Conservation (phyloP, 2,113 vertebrate genomes). For the Phylloscopus whistleri region DNA sequence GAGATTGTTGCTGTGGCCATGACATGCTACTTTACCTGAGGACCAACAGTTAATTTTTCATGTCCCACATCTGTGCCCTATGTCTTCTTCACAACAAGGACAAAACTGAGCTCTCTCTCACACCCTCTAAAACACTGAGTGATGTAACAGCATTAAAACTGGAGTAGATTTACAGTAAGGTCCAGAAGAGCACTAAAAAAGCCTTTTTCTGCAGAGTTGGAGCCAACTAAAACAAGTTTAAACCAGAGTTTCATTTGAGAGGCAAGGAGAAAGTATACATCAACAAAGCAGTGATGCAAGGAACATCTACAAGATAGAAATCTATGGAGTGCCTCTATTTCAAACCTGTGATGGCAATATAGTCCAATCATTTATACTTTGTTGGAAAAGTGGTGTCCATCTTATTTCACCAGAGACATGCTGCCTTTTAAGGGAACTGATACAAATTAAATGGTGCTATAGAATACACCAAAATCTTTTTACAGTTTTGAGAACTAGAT, state of each 20-base stretch:
- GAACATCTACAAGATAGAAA: slow-evolving; percentile 45
- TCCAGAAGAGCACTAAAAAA: neutral
- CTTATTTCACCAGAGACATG: neutral
- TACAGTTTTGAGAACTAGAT: neutral
- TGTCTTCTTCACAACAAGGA: neutral
- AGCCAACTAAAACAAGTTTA: neutral
- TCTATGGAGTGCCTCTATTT: neutral
- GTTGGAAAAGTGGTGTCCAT: neutral
- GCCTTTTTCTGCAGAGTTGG: neutral
- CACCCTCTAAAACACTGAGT: neutral
- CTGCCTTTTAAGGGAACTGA: neutral
- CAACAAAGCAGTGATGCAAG: slow-evolving; percentile 35
- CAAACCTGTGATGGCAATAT: neutral
- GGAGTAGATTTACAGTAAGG: neutral
- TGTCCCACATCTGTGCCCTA: neutral
- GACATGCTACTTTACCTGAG: neutral
- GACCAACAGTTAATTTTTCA: neutral
- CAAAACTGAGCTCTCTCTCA: neutral
- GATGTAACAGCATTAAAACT: neutral
- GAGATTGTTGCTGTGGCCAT: neutral
- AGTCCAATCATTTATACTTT: neutral
- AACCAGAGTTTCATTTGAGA: neutral
- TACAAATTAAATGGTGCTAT: neutral
- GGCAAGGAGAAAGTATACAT: slow-evolving; percentile 24
- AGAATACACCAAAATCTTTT: neutral